Conservation (phyloP, 1,140 invertebrate genomes). For the Lasioglossum albipes region DNA sequence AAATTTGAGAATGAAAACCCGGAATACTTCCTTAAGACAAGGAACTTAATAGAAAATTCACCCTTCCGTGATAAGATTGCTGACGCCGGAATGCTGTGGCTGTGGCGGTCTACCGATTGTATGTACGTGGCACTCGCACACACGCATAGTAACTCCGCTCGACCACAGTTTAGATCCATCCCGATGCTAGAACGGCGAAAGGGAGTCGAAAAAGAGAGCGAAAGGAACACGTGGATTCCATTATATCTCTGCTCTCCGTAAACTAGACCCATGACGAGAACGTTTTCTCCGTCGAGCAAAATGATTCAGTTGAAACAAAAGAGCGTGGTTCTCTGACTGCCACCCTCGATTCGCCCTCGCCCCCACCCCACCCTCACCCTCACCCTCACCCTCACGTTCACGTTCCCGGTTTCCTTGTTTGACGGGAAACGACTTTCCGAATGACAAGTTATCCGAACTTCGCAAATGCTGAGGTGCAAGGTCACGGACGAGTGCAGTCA, state of each 20-base stretch:
- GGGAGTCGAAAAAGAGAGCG: slow-evolving; percentile 46
- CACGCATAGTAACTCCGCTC: background rate
- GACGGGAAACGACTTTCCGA: slow-evolving; percentile 56
- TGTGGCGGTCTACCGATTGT: background rate
- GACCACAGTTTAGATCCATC: slow-evolving; percentile 36
- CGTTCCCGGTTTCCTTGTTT: slow-evolving; percentile 73
- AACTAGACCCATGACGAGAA: slow-evolving; percentile 15
- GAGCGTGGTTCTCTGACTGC: slow-evolving; percentile 70
- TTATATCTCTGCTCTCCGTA: background rate
- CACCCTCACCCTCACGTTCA: too few relatives aligned
- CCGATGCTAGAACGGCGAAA: slow-evolving; percentile 32
- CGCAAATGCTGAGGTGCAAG: background rate
- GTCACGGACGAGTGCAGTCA: slow-evolving; percentile 19
- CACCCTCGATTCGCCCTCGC: slow-evolving; percentile 79
- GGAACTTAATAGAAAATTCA: background rate
- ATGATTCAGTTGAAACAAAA: slow-evolving; percentile 72
- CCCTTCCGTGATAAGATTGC: too few relatives aligned
- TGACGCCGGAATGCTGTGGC: too few relatives aligned
- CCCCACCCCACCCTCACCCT: too few relatives aligned
- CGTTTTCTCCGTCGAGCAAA: slow-evolving; percentile 26
- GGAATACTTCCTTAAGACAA: too few relatives aligned
- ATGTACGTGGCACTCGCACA: background rate
- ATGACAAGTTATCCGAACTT: background rate
- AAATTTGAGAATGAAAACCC: too few relatives aligned
- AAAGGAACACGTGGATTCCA: slow-evolving; percentile 38